Base-by-base conservation (phyloP, 2,113 vertebrate species). In the Antigone vipio region DNA sequence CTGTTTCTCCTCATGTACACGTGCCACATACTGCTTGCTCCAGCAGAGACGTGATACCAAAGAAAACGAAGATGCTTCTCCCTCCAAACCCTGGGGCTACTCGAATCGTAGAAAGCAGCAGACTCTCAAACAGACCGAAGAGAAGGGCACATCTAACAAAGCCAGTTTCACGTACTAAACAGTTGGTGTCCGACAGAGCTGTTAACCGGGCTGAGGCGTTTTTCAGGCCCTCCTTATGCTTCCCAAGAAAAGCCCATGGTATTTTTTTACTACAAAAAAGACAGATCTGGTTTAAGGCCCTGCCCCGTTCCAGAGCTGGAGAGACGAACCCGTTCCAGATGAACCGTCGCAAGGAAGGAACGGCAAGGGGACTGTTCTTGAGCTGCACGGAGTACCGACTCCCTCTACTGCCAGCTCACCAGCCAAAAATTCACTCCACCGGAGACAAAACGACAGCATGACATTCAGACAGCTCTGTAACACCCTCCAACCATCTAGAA, bases 301-400 rank as follows among this genome's bases (percentile, higher is more conserved):
- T 22, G 38, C 15, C 32, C 35, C 35, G 44, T 86, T 5, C 30
- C 35, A 42, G 12, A 11, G 38, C 5, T 45, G 59, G 40, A 40
- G 68, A 34, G 0, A 0, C 1, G 17, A 60, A 9, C 21, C 16
- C 9, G 3, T 40, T 24, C 12, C 50, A 45, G 11, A 45, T 5
- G 3, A 62, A 42, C 21, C 3, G 35, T 68, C 22, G 17, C 44
- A 44, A 44, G 44, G 50, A 22, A 77, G 21, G 38, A 21, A 49
- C 23, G 23, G 4, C 32, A 79, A 47, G 19, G 2, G 1, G 15
- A 34, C 18, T 18, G 18, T 6, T 6, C 30, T 13, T 4, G 18
- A 34, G 27, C n/a, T 27, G 38, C 53, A 10, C 2, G 3, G 75
- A 72, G 63, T 9, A 93, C 29, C 53, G 35, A 71, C 95, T 89